Base-by-base conservation (phyloP, 2,888 invertebrate genomes). In the Altica lythri region DNA sequence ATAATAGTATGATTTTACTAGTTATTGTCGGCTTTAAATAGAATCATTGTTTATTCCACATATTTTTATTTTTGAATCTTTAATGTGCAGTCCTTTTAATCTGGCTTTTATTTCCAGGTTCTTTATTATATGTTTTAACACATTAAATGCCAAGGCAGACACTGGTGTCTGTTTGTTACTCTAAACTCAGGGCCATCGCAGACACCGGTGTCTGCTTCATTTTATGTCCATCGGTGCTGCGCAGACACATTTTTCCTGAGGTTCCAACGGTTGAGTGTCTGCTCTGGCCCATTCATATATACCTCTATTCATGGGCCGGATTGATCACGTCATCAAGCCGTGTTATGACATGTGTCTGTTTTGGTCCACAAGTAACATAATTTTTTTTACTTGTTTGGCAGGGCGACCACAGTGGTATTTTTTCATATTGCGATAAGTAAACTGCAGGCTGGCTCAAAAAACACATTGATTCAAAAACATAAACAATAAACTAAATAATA, bases 121-220 rank as follows among this genome's bases (percentile, higher is more conserved):
- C n/a, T n/a, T n/a, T n/a, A n/a, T n/a, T n/a, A n/a, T n/a, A n/a
- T n/a, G n/a, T n/a, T n/a, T 19, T 19, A 19, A 19, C 22, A 19
- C 22, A 6, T 19, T 19, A 3, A 6, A 6, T 19, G 6, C 22
- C 22, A 19, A 19, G 22, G 22, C 22, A 19, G 22, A 19, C 22
- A 19, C 22, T 6, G 22, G 22, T 19, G 22, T 19, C 22, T 19
- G 22, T 19, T 19, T 6, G 6, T 5, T 6, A 19, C 6, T 5
- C 6, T 6, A 19, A 19, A 5, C 22, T 5, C 4, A 3, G 6
- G 22, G 22, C 22, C 22, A 19, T 19, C 4, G 27, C 42, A 42
- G 29, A 27, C 29, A 27, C 42, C 29, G 14, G 29, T 42, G 42
- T 42, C 42, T 42, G 42, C 13, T 42, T 42, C 10, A 4, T 2